phyloP scores from a whole-genome alignment of 92 coral and sea anemone species.

The Zoanthus sociatus region DNA sequence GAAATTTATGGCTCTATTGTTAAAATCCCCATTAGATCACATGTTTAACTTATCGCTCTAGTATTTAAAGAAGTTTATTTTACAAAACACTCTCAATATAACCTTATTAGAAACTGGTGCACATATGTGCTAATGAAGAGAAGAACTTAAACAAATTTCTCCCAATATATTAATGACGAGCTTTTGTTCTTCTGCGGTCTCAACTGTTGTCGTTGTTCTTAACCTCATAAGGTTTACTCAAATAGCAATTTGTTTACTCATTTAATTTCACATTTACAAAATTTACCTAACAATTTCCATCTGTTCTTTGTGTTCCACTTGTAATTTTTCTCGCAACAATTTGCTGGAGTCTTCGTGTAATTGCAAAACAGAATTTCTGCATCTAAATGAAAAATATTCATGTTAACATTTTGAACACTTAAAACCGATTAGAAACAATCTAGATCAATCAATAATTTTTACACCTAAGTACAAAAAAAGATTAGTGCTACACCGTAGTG shows the following conservation, averaged over 20 bases:
- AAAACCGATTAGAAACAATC: no score
- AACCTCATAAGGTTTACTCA: neutral
- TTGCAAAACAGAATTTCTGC: slow-evolving; percentile 94
- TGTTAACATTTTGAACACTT: no score
- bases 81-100: no score
- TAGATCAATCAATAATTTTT: neutral
- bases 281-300: slow-evolving; percentile 58
- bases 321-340: slow-evolving; percentile 72
- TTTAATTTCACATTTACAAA: neutral
- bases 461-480: neutral
- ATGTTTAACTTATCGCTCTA: no score
- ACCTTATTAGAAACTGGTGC: no score
- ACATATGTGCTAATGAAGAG: no score
- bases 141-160: no score
- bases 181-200: neutral
- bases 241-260: neutral
- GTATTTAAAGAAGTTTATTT: no score
- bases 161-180: no score
- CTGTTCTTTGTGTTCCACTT: slow-evolving; percentile 69
- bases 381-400: slow-evolving; percentile 49
- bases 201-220: neutral
- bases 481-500: no score
- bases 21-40: no score
- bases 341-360: slow-evolving; percentile 89
- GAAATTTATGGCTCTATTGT: no score